These are phyloP conservation scores for Capitulum mitella DNA, from an alignment of 2,888 invertebrate genomes.

Conservation along the genomic window DNA sequence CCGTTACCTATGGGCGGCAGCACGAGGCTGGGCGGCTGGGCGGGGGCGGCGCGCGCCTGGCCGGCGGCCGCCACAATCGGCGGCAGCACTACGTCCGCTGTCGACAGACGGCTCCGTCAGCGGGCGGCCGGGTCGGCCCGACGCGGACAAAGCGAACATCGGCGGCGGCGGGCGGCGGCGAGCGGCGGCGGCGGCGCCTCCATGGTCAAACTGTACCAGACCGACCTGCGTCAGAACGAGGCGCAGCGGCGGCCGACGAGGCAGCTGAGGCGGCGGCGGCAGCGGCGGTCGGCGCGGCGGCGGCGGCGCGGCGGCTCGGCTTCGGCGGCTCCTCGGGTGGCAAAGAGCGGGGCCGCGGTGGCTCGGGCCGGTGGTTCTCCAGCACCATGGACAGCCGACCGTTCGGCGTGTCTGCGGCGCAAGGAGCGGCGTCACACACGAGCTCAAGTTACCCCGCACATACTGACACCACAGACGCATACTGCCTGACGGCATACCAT, in stretches of 20 bases:
- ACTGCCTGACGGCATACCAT: too few relatives aligned
- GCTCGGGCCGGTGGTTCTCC: not conserved
- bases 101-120: not conserved
- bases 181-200: too few relatives aligned
- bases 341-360: conserved; percentile 15
- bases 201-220: not conserved
- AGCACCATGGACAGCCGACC: not conserved
- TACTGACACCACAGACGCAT: too few relatives aligned
- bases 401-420: conserved; percentile 9
- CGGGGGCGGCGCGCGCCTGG: not conserved
- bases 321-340: conserved; percentile 1
- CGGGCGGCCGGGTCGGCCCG: not conserved
- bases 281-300: not conserved
- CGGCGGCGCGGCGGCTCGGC: not conserved
- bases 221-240: not conserved
- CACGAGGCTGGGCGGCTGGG: not conserved
- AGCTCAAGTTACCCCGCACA: too few relatives aligned
- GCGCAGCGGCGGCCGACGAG: not conserved
- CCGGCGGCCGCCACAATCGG: not conserved
- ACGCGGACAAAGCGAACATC: too few relatives aligned
- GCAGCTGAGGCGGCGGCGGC: not conserved
- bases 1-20: conserved; percentile 18
- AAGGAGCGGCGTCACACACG: not conserved
- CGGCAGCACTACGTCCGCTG: not conserved
- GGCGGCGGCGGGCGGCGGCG: too few relatives aligned